Evolutionary conservation across 2,797 vertebrate species (phyloP).

Genomic region (Onychomys leucogaster): DNA sequence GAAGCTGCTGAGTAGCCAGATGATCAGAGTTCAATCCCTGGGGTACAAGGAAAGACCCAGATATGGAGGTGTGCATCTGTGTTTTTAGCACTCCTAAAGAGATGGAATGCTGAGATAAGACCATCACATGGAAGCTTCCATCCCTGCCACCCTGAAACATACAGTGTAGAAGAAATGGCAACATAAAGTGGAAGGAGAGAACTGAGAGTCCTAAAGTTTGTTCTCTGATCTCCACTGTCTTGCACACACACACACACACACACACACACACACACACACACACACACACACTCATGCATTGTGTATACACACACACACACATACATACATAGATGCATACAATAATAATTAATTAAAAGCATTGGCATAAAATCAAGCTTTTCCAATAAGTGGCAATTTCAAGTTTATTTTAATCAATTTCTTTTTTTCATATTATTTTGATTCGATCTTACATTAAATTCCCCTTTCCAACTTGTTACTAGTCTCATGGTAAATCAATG

Average conservation of each 20-base stretch:
- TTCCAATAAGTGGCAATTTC: conserved; percentile 29
- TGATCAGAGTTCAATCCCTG: background rate
- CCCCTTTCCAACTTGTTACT: conserved; percentile 57
- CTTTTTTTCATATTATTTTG: conserved; percentile 58
- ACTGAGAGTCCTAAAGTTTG: no score
- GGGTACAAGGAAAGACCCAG: background rate
- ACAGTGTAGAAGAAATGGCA: background rate
- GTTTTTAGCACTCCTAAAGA: background rate
- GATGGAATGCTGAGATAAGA: background rate
- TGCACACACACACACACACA: background rate
- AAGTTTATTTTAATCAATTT: conserved; percentile 57
- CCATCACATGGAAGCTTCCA: background rate
- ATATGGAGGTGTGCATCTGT: background rate
- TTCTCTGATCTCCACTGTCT: background rate
- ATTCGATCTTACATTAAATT: conserved; percentile 58
- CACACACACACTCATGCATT: background rate
- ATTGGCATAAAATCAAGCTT: background rate
- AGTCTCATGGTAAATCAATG: conserved; percentile 43
- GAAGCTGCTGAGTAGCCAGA: background rate
- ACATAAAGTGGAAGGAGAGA: background rate
- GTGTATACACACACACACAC: no score
- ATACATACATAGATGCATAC: background rate
- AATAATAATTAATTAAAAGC: background rate
- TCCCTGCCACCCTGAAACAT: background rate
- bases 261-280: background rate